Conservation (phyloP, 2,113 vertebrate genomes). For the Talpa occidentalis region DNA sequence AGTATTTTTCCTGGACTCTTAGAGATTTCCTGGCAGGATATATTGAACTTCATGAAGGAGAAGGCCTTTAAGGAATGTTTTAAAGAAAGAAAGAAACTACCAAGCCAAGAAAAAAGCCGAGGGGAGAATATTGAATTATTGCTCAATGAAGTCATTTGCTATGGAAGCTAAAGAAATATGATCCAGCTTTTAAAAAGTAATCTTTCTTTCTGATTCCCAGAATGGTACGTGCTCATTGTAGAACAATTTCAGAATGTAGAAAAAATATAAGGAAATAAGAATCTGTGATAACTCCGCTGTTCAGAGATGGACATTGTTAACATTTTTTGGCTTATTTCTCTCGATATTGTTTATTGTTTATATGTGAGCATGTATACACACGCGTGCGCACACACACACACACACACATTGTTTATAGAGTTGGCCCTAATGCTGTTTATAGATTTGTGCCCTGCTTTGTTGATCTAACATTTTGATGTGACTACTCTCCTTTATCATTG, state of each 20-base stretch:
- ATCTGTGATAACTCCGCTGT: not conserved
- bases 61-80: not conserved
- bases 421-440: not conserved
- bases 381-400: no score
- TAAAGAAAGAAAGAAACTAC: slow-evolving; percentile 7
- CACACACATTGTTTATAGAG: not conserved
- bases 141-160: not conserved
- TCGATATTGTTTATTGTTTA: slow-evolving; percentile 33
- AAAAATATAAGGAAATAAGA: not conserved
- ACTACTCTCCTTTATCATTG: not conserved
- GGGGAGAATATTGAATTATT: not conserved
- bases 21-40: not conserved
- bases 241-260: not conserved
- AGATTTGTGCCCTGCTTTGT: not conserved
- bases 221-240: not conserved
- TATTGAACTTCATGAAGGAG: not conserved
- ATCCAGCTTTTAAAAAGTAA: not conserved
- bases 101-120: not conserved
- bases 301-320: slow-evolving; percentile 24
- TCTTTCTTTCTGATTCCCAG: slow-evolving; percentile 11
- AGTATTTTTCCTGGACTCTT: slow-evolving; percentile 14
- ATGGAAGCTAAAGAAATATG: not conserved
- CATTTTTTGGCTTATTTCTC: slow-evolving; percentile 5
- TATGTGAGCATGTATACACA: fast-evolving
- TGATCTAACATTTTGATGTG: not conserved